Percentiles rank a stretch among this genome's conserved stretches.
Evolutionary conservation across 2,797 vertebrate genomes (phyloP).

Genomic region (Phyllotis vaccarum): DNA sequence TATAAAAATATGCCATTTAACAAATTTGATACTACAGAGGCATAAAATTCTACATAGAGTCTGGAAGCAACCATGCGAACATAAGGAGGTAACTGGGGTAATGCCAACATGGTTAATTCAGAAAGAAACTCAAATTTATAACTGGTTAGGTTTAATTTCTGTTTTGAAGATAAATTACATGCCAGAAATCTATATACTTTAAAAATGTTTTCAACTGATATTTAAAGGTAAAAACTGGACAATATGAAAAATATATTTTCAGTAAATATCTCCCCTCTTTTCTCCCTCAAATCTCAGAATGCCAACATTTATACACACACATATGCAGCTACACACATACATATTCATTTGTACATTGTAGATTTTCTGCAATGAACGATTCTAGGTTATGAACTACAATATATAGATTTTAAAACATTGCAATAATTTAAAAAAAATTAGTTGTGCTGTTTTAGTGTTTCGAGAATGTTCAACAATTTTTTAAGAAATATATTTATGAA

Average conservation of each 20-base stretch:
- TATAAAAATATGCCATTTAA: slow-evolving; percentile 87
- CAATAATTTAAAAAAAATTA: slow-evolving; percentile 70
- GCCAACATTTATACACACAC: neutral
- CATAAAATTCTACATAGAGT: slow-evolving; percentile 85
- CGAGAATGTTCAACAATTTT: slow-evolving; percentile 70
- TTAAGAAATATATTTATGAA: slow-evolving; percentile 79
- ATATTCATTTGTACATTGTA: slow-evolving; percentile 6
- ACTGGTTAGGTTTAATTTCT: slow-evolving; percentile 84
- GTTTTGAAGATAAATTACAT: slow-evolving; percentile 83
- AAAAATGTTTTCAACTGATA: slow-evolving; percentile 75
- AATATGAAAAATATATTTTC: slow-evolving; percentile 74
- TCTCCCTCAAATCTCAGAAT: slow-evolving; percentile 51
- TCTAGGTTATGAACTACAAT: slow-evolving; percentile 59
- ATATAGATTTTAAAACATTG: slow-evolving; percentile 43
- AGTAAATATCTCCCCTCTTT: slow-evolving; percentile 70
- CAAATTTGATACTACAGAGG: slow-evolving; percentile 86
- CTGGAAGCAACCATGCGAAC: slow-evolving; percentile 85
- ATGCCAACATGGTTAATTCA: slow-evolving; percentile 85
- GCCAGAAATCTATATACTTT: slow-evolving; percentile 80
- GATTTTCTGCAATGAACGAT: slow-evolving; percentile 63
- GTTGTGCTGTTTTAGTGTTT: slow-evolving; percentile 64
- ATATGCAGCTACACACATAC: neutral
- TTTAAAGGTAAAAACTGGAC: slow-evolving; percentile 82
- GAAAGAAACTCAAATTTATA: slow-evolving; percentile 85
- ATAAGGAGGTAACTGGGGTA: slow-evolving; percentile 83